These are phyloP conservation scores for Leiothrix lutea DNA, from an alignment of 2,113 vertebrate species.

Conservation along the genomic window DNA sequence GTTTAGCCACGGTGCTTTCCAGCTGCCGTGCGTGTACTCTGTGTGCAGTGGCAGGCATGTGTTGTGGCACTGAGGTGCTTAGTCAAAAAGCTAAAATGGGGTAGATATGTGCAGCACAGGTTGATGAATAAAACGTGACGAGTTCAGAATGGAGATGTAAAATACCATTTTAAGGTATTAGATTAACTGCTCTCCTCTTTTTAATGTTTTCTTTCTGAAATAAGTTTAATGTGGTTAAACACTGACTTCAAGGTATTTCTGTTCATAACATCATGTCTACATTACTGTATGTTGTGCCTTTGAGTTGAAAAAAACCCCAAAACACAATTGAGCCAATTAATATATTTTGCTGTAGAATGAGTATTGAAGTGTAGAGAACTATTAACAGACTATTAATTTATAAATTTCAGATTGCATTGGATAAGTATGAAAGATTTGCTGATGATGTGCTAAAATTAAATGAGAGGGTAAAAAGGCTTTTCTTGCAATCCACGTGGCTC, in stretches of 20 bases:
- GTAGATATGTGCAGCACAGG: not conserved
- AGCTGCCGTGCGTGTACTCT: not conserved
- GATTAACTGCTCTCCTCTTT: not conserved
- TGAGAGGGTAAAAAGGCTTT: not conserved
- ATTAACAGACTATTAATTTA: not conserved
- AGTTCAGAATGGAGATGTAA: not conserved
- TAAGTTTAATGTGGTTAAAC: not conserved
- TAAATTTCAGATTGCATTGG: not conserved
- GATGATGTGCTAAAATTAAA: not conserved
- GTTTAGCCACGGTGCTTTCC: not conserved
- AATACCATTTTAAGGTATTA: not conserved
- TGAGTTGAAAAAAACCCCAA: not conserved
- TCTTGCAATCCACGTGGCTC: not conserved
- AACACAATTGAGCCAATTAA: not conserved
- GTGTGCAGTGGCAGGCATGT: not conserved
- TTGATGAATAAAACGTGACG: rapidly evolving
- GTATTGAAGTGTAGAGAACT: not conserved
- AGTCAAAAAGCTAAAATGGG: not conserved
- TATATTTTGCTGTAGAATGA: not conserved
- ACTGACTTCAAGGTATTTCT: not conserved
- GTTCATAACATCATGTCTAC: not conserved
- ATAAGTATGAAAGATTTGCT: not conserved
- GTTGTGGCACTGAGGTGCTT: not conserved
- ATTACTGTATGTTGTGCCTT: not conserved
- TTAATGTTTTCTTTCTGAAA: not conserved